Conservation (phyloP, 2,888 invertebrate species). For the Andricus curvator region DNA sequence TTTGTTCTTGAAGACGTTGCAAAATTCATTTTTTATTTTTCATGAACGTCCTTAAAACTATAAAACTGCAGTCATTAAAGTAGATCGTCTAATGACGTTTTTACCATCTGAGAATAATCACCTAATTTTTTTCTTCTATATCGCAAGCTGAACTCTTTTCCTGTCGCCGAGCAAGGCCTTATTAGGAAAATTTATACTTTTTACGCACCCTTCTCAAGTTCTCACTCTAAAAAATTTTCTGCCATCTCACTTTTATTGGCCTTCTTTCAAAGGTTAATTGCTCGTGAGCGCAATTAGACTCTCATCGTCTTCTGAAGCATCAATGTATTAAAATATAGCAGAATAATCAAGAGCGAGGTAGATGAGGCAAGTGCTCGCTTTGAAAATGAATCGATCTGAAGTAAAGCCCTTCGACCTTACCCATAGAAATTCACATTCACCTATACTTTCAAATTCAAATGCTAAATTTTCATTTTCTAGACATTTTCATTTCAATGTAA, state of each 20-base stretch:
- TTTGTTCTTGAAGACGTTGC: no score
- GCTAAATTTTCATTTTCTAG: neutral
- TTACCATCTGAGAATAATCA: no score
- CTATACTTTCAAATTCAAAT: constrained; percentile 12
- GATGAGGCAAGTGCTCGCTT: constrained; percentile 44
- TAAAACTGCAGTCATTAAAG: no score
- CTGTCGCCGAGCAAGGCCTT: neutral
- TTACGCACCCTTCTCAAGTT: neutral
- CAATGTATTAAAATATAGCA: constrained; percentile 26
- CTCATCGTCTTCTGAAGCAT: constrained; percentile 10
- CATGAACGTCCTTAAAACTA: no score
- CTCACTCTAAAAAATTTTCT: neutral
- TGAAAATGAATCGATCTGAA: constrained; percentile 52
- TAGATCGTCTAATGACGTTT: no score
- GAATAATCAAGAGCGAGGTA: constrained; percentile 14
- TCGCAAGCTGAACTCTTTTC: neutral
- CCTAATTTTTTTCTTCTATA: neutral
- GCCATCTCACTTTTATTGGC: neutral
- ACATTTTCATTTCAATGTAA: constrained; percentile 7
- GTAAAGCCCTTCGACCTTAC: constrained; percentile 41
- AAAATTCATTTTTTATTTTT: no score
- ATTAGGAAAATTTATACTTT: neutral
- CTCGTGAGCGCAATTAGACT: constrained; percentile 34
- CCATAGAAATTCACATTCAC: constrained; percentile 18
- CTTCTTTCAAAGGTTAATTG: constrained; percentile 35